A percentile compares a stretch with the other conserved stretches of the same genome.
Conservation (phyloP, 2,113 vertebrate genomes). For the Campylomormyrus numenius region DNA sequence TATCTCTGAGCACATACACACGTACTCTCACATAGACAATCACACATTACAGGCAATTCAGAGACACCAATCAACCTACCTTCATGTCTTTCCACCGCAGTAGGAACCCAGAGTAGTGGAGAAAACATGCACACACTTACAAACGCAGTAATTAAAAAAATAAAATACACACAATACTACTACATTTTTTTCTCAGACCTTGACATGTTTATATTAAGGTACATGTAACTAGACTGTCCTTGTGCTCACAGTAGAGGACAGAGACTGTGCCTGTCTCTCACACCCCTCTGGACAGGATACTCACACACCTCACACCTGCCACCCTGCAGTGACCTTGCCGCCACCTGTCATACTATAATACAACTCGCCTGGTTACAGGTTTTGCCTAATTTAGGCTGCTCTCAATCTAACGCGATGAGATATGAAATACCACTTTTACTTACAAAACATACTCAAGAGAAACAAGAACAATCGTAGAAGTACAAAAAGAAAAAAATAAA, state of each 20-base stretch:
- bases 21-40: not conserved
- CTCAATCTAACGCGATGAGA: constrained; percentile 37
- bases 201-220: constrained; percentile 63
- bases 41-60: not conserved
- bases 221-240: constrained; percentile 60
- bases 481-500: constrained; percentile 45
- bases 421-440: constrained; percentile 59
- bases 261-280: constrained; percentile 41
- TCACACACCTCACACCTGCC: constrained; percentile 32
- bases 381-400: constrained; percentile 58
- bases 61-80: not conserved
- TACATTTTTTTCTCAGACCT: constrained; percentile 48
- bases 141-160: not conserved
- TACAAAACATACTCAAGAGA: constrained; percentile 55
- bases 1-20: not conserved
- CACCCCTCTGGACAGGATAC: constrained; percentile 33
- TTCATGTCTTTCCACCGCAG: not conserved
- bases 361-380: constrained; percentile 29
- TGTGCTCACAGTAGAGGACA: constrained; percentile 62
- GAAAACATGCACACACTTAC: not conserved
- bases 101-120: not conserved
- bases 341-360: constrained; percentile 5
- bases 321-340: constrained; percentile 1
- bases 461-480: constrained; percentile 45
- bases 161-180: not conserved